Conservation (phyloP, 1,140 invertebrate genomes). For the Drosophila eugracilis region DNA sequence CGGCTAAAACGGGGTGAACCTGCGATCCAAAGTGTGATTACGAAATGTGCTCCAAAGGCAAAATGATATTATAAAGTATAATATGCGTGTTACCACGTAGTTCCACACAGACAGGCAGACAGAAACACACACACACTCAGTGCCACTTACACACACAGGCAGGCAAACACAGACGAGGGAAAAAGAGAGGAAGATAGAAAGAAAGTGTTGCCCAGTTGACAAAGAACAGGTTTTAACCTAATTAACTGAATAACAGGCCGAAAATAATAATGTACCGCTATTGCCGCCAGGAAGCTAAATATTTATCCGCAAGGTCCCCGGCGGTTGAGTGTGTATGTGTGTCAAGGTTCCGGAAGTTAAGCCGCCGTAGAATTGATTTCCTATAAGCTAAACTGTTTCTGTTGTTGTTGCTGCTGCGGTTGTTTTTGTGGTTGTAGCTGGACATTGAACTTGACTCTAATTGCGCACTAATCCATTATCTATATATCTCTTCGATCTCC, state of each 20-base stretch:
- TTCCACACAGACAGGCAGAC: slow-evolving; percentile 43
- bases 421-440: slow-evolving; percentile 32
- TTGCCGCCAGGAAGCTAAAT: slow-evolving; percentile 6
- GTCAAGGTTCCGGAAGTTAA: slow-evolving; percentile 64
- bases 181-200: slow-evolving; percentile 45
- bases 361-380: slow-evolving; percentile 41
- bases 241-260: slow-evolving; percentile 56
- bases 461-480: slow-evolving; percentile 37
- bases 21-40: slow-evolving; percentile 69
- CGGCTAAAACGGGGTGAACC: slow-evolving; percentile 42
- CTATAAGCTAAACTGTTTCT: slow-evolving; percentile 25
- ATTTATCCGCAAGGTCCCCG: slow-evolving; percentile 15
- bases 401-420: slow-evolving; percentile 8
- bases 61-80: slow-evolving; percentile 64
- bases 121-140: slow-evolving; percentile 20
- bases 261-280: slow-evolving; percentile 29
- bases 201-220: slow-evolving; percentile 75
- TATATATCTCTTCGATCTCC: slow-evolving; percentile 6
- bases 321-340: slow-evolving; percentile 39
- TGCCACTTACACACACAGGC: slow-evolving; percentile 14
- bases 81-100: slow-evolving; percentile 78
- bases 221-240: slow-evolving; percentile 83
- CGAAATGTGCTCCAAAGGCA: slow-evolving; percentile 56
- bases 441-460: slow-evolving; percentile 68
- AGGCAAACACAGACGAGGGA: slow-evolving; percentile 7